Conservation (phyloP, 2,888 invertebrate species). For the Leptinotarsa rubiginosa region DNA sequence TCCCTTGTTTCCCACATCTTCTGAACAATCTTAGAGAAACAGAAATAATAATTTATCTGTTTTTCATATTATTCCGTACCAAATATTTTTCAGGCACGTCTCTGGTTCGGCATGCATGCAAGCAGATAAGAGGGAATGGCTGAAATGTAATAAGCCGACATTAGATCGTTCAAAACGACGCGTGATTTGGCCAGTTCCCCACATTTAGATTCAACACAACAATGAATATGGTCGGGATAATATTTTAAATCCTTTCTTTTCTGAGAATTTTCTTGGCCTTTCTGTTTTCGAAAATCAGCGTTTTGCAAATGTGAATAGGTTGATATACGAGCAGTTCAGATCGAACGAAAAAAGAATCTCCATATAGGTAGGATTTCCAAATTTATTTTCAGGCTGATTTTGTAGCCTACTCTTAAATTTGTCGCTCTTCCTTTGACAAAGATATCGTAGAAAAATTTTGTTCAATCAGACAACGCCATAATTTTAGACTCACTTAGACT, state of each 20-base stretch:
- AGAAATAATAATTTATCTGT: too few species aligned
- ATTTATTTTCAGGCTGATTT: not conserved
- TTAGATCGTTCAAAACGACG: conserved; percentile 35
- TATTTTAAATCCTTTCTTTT: conserved; percentile 25
- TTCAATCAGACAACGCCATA: too few species aligned
- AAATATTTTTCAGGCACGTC: not conserved
- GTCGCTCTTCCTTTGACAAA: too few species aligned
- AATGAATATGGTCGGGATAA: conserved; percentile 31
- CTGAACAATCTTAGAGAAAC: too few species aligned
- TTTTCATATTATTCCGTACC: not conserved
- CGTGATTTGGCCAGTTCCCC: conserved; percentile 42
- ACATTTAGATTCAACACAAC: conserved; percentile 37
- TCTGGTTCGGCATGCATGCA: conserved; percentile 23
- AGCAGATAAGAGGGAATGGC: conserved; percentile 37
- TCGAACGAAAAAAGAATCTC: not conserved
- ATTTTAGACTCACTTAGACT: too few species aligned
- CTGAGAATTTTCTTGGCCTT: not conserved
- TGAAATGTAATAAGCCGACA: conserved; percentile 43
- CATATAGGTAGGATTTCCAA: too few species aligned
- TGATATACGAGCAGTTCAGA: not conserved
- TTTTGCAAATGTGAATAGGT: not conserved
- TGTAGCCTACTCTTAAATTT: too few species aligned
- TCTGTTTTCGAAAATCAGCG: not conserved
- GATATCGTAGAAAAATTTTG: too few species aligned
- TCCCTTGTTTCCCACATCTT: too few species aligned